Conservation (phyloP, 2,888 invertebrate species). For the Deilephila elpenor region DNA sequence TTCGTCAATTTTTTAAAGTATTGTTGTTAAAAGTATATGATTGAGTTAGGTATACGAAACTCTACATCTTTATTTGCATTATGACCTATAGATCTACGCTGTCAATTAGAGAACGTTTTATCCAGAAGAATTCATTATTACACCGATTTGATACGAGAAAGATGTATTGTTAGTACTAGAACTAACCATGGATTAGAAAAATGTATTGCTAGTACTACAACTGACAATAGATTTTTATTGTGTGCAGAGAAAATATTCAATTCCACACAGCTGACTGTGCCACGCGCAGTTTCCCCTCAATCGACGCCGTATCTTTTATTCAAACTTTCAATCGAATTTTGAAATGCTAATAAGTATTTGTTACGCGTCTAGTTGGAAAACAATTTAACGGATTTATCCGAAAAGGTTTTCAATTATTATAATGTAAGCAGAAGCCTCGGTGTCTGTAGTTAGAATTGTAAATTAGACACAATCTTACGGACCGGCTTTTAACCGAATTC, state of each 20-base stretch:
- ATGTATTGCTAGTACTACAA: no score
- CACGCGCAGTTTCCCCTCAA: not conserved
- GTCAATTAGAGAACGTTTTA: no score
- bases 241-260: not conserved
- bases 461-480: slow-evolving; percentile 53
- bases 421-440: slow-evolving; percentile 49
- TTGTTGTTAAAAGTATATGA: no score
- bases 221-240: no score
- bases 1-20: no score
- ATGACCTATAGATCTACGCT: no score
- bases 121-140: no score
- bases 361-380: slow-evolving; percentile 34
- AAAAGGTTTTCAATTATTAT: slow-evolving; percentile 54
- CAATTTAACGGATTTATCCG: slow-evolving; percentile 45
- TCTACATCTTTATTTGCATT: no score
- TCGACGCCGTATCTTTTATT: slow-evolving; percentile 2
- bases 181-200: no score
- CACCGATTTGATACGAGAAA: no score
- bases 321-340: not conserved
- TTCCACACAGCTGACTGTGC: not conserved
- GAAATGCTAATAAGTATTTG: slow-evolving; percentile 7
- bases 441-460: slow-evolving; percentile 58
- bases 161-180: no score
- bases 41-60: no score
- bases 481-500: slow-evolving; percentile 49